Base-by-base conservation (phyloP, 2,113 vertebrate genomes). In the Sisor rabdophorus region DNA sequence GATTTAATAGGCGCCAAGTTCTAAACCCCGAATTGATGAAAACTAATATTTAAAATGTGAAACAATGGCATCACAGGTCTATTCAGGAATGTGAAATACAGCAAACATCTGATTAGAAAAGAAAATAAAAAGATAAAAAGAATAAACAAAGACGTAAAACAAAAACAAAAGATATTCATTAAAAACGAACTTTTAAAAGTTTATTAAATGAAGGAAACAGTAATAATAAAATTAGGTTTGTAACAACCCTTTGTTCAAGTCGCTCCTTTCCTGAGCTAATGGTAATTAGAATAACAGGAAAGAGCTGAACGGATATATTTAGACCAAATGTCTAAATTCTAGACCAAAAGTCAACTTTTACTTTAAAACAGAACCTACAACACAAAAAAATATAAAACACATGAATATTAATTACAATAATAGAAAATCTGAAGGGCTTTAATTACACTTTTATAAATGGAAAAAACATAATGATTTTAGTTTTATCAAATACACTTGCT, bases 241-340 rank as follows among this genome's bases (percentile, higher is more conserved):
- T 30, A 53, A 70, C 3, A 36, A 2, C n/a, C 26, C 15, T 8
- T 59, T 69, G 36, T 36, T 44, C 19, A 17, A 48, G 24, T 17
- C 24, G 12, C 12, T 44, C 20, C 44, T 77, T 77, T 77, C 75
- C 68, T 71, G 68, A n/a, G 47, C 10, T 63, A 58, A 54, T 28
- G 71, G 30, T 28, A 61, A 12, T 68, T 68, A 40, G 50, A 79
- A 73, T 53, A 79, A 65, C 70, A 72, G 70, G 59, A 73, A 71
- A 65, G 40, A 60, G 17, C 24, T 19, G 54, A 52, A n/a, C 28
- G 22, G 48, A 60, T 60, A 22, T 47, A 63, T 75, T 75, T 54
- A 61, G n/a, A 68, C 24, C 56, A 65, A 65, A 24, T 10, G 11
- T 30, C 54, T 8, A 60, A n/a, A n/a, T n/a, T n/a, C n/a, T n/a